Base-by-base conservation (phyloP, 2,797 vertebrate species). In the Danio aesculapii region DNA sequence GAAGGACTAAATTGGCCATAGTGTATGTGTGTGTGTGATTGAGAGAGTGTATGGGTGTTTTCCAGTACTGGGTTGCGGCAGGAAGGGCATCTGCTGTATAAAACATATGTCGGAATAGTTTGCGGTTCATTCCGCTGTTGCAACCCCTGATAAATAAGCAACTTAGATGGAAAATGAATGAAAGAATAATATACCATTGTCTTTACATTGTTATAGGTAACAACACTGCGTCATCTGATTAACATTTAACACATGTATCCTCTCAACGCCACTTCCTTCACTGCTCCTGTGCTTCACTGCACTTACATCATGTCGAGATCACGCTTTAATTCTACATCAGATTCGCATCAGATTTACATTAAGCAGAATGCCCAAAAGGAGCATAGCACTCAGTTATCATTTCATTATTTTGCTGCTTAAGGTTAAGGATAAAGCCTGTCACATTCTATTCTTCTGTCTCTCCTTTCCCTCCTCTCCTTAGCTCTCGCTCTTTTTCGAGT, bases 281-380 rank as follows among this genome's bases (percentile, higher is more conserved):
- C 59, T 68, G 30, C 71, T 17, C 30, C 52, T 14, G 46, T 81
- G 76, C 82, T 66, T 87, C 43, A 47, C 13, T 84, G 81, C 83
- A 79, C 88, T 88, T 84, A 83, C 77, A 83, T 87, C 81, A 86
- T 84, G 87, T 83, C 68, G 79, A 86, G 84, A 87, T 84, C 82
- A 73, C 11, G 50, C 46, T 81, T 83, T 47, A 79, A 83, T 90
- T 84, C 86, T 52, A 84, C 81, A 87, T 89, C 71, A 81, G 80
- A 77, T 30, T 75, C 70, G 79, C 77, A 85, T 90, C 86, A 82
- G 67, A 83, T 83, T 82, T 79, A 86, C 81, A 86, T 86, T 86
- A 58, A 69, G 64, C 21, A 77, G 55, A 82, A 85, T 79, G 81
- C 78, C 84, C 82, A 87, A 46, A 75, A 77, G 77, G 78, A 57